A percentile compares a stretch with the other conserved stretches of the same genome.
Evolutionary conservation across 2,888 invertebrate genomes (phyloP).

Genomic region (Polydrusus cervinus): DNA sequence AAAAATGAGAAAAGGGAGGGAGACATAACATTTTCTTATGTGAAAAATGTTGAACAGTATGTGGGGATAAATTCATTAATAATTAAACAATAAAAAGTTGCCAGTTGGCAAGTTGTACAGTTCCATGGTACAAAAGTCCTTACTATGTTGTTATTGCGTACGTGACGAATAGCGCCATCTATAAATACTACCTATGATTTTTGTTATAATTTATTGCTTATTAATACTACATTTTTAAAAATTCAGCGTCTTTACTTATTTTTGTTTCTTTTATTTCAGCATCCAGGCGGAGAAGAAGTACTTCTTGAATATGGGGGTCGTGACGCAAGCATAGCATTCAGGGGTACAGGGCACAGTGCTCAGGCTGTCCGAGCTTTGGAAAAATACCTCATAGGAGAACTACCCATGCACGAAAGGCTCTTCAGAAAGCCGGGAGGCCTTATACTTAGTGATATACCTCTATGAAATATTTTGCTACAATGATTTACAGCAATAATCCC

Average conservation of each 20-base stretch:
- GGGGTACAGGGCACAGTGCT: slow-evolving; percentile 85
- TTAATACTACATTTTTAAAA: too few species aligned
- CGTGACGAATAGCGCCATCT: too few species aligned
- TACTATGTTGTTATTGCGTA: too few species aligned
- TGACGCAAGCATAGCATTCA: slow-evolving; percentile 88
- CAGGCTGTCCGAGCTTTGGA: slow-evolving; percentile 79
- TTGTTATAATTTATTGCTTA: neutral
- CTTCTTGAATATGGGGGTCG: slow-evolving; percentile 89
- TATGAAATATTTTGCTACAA: slow-evolving; percentile 61
- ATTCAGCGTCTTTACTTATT: too few species aligned
- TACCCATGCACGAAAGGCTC: slow-evolving; percentile 83
- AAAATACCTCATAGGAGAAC: slow-evolving; percentile 83
- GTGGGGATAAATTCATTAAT: too few species aligned
- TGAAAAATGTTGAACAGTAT: too few species aligned
- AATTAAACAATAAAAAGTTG: too few species aligned
- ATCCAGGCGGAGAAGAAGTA: slow-evolving; percentile 89
- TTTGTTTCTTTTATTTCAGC: slow-evolving; percentile 72
- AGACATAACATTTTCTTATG: too few species aligned
- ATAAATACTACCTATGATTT: slow-evolving; percentile 8
- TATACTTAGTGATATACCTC: slow-evolving; percentile 75
- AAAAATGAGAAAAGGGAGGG: too few species aligned
- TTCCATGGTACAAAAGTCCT: too few species aligned
- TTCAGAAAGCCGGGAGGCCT: slow-evolving; percentile 76
- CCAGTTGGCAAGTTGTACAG: too few species aligned
- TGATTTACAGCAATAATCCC: neutral